Conservation (phyloP, 2,797 vertebrate genomes). For the Bovichtus variegatus region DNA sequence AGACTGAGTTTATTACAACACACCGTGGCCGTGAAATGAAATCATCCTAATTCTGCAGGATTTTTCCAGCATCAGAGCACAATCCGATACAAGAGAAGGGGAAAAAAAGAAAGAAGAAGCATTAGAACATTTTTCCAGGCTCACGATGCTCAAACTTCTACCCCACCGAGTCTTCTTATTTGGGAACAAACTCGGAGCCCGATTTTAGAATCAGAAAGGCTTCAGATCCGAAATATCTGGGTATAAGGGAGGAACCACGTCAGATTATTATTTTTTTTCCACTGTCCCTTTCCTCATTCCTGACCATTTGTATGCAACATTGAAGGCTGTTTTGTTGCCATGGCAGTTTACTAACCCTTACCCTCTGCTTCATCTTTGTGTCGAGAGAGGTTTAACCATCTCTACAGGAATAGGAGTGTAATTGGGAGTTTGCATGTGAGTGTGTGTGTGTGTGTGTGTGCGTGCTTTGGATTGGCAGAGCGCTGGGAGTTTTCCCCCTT, state of each 20-base stretch:
- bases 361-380: slow-evolving; percentile 18
- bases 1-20: slow-evolving; percentile 50
- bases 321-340: slow-evolving; percentile 63
- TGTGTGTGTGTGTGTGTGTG: slow-evolving; percentile 22
- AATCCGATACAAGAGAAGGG: slow-evolving; percentile 31
- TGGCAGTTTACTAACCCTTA: slow-evolving; percentile 34
- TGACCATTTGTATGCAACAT: background rate
- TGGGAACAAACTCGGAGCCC: background rate
- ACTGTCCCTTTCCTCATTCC: background rate
- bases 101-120: background rate
- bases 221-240: background rate
- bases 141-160: background rate
- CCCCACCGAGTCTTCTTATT: slow-evolving; percentile 16
- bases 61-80: slow-evolving; percentile 42
- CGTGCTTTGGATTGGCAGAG: slow-evolving; percentile 54
- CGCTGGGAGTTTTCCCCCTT: slow-evolving; percentile 59
- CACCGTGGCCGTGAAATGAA: slow-evolving; percentile 47
- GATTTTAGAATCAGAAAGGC: slow-evolving; percentile 25
- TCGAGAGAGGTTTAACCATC: slow-evolving; percentile 20
- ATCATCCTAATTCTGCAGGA: slow-evolving; percentile 56
- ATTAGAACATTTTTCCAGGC: slow-evolving; percentile 53
- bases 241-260: background rate
- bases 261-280: slow-evolving; percentile 4
- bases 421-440: slow-evolving; percentile 37
- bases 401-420: slow-evolving; percentile 28